A percentile compares a stretch with the other conserved stretches of the same genome.
Conservation (phyloP, 2,113 vertebrate species). For the Isurus oxyrinchus region DNA sequence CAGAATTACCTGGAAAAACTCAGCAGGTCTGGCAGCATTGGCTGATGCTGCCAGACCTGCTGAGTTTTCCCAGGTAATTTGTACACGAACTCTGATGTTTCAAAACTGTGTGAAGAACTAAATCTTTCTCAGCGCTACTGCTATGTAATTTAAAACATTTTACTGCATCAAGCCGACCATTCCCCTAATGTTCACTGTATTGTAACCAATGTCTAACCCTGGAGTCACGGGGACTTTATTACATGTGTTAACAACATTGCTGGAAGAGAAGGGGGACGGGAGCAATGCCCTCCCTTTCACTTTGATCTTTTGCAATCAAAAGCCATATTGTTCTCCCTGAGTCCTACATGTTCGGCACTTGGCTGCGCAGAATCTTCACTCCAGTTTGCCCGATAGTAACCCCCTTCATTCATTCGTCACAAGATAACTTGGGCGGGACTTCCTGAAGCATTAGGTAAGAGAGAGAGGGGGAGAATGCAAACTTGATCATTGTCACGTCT, state of each 20-base stretch:
- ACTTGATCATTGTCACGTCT: not conserved
- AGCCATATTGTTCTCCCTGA: conserved; percentile 17
- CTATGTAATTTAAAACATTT: not conserved
- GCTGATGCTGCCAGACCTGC: too few species aligned
- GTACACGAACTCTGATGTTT: not conserved
- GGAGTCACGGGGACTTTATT: not conserved
- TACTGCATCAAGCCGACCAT: not conserved
- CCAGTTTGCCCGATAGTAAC: conserved; percentile 23
- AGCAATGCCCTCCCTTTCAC: not conserved
- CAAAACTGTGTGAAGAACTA: not conserved
- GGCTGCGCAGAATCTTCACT: not conserved
- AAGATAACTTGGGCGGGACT: not conserved
- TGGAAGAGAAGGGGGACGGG: not conserved
- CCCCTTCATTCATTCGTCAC: not conserved
- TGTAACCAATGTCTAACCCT: not conserved
- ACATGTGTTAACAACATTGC: not conserved
- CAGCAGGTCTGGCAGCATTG: too few species aligned
- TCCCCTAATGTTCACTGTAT: not conserved
- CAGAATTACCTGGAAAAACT: too few species aligned
- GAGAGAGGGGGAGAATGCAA: not conserved
- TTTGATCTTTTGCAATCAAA: conserved; percentile 26
- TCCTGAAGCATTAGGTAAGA: not conserved
- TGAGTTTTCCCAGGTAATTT: too few species aligned
- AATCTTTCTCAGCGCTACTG: not conserved
- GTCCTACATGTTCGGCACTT: not conserved